phyloP scores from a whole-genome alignment of 2,888 invertebrate genomes.

The Cryptocheilus praepositus region DNA sequence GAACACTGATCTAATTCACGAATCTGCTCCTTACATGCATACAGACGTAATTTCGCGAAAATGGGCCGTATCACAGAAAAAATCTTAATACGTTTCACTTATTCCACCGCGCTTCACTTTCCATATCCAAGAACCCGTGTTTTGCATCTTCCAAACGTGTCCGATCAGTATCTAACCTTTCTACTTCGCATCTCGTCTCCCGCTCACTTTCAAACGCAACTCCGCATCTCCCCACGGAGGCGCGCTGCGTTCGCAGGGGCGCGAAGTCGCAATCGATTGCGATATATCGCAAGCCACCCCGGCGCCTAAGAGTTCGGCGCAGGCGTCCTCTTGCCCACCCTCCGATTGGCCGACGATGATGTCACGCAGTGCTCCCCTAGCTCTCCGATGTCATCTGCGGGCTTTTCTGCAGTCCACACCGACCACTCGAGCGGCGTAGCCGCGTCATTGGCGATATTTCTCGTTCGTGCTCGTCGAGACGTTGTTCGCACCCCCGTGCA shows the following conservation, averaged over 20 bases:
- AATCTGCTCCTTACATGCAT: too few species aligned
- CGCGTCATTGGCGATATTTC: slow-evolving; percentile 56
- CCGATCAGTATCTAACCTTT: background rate
- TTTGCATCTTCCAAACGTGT: too few species aligned
- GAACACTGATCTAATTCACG: too few species aligned
- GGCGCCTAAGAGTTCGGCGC: slow-evolving; percentile 47
- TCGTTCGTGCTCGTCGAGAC: slow-evolving; percentile 4
- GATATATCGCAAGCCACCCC: slow-evolving; percentile 68
- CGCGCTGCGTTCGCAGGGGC: slow-evolving; percentile 47
- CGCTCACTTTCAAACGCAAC: slow-evolving; percentile 41
- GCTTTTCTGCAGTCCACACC: slow-evolving; percentile 73
- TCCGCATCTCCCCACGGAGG: slow-evolving; percentile 10
- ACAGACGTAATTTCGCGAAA: too few species aligned
- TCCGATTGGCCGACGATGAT: slow-evolving; percentile 70
- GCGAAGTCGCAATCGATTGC: slow-evolving; percentile 71
- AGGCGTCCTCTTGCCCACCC: slow-evolving; percentile 34
- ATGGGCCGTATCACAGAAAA: too few species aligned
- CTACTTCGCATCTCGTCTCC: slow-evolving; percentile 23
- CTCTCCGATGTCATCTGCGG: slow-evolving; percentile 72
- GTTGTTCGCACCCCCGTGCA: slow-evolving; percentile 13
- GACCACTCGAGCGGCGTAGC: slow-evolving; percentile 69
- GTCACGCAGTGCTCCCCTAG: slow-evolving; percentile 72
- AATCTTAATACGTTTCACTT: too few species aligned
- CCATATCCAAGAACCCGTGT: too few species aligned
- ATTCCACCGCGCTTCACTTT: too few species aligned